These are phyloP conservation scores for Tetramorium alpestre DNA, from an alignment of 1,140 invertebrate species.

Conservation along the genomic window DNA sequence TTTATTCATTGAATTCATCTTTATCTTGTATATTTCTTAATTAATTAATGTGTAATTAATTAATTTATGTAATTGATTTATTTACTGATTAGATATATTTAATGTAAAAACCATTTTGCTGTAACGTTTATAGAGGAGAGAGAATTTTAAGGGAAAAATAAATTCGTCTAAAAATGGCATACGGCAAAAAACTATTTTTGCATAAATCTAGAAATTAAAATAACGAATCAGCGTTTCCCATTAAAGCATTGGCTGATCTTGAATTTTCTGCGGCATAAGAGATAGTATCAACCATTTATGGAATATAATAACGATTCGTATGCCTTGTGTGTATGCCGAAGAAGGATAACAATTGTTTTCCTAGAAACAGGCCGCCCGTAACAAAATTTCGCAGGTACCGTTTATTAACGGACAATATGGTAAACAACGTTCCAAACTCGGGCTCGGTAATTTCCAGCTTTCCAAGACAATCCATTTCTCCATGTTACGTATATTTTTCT, in stretches of 20 bases:
- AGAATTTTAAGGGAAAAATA: not conserved
- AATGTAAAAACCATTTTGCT: not conserved
- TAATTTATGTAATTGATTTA: not conserved
- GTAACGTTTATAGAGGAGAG: not conserved
- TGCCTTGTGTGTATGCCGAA: not conserved
- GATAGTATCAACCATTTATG: not conserved
- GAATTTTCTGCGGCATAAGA: not conserved
- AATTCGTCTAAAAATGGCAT: not conserved
- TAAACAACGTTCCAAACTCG: slow-evolving; percentile 36
- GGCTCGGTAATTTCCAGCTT: slow-evolving; percentile 2
- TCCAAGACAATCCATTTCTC: slow-evolving; percentile 29
- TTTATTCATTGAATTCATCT: not conserved
- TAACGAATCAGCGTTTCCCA: not conserved
- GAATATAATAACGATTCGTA: slow-evolving; percentile 34
- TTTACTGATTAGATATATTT: not conserved
- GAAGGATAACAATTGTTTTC: slow-evolving; percentile 7
- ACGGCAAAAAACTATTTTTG: not conserved
- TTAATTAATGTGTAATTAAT: too few species aligned
- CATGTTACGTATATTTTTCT: not conserved
- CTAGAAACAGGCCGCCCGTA: not conserved
- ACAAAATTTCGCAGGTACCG: slow-evolving; percentile 28
- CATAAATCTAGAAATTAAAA: not conserved
- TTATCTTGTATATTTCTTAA: not conserved
- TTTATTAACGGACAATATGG: slow-evolving; percentile 16
- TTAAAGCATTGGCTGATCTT: not conserved